phyloP scores from a whole-genome alignment of 2,113 vertebrate species.

The Apaloderma vittatum region DNA sequence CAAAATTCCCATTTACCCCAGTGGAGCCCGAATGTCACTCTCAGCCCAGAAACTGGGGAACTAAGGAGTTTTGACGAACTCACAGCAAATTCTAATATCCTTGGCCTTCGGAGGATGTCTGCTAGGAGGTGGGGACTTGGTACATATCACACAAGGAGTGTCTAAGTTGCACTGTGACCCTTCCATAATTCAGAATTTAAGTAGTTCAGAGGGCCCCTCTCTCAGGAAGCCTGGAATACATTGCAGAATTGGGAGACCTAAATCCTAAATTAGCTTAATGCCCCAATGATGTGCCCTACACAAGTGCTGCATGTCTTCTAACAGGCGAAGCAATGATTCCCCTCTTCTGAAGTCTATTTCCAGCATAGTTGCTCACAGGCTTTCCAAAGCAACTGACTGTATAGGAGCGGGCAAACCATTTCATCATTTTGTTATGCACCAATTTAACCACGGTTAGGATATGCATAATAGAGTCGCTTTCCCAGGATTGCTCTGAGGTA shows the following conservation, averaged over 20 bases:
- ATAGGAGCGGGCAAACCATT: not conserved
- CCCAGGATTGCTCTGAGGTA: not conserved
- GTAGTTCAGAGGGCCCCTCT: not conserved
- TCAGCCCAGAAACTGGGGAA: not conserved
- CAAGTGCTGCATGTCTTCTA: not conserved
- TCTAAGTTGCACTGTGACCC: not conserved
- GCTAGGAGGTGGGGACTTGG: not conserved
- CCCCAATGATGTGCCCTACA: not conserved
- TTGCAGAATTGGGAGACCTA: not conserved
- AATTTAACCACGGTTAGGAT: not conserved
- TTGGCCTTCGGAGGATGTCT: not conserved
- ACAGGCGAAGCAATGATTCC: not conserved
- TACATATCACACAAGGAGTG: not conserved
- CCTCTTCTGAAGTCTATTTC: not conserved
- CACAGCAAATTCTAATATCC: not conserved
- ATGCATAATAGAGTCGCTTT: not conserved
- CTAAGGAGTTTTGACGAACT: not conserved
- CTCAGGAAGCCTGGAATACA: not conserved
- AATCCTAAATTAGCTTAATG: not conserved
- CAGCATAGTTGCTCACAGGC: not conserved
- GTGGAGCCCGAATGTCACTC: not conserved
- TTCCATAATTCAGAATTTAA: slow-evolving; percentile 4
- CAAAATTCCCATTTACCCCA: not conserved
- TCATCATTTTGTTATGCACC: not conserved
- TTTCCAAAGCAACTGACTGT: not conserved